Percentiles rank a stretch among this genome's conserved stretches.
Conservation (phyloP, 2,797 vertebrate genomes). For the Sebastes trivittatus region DNA sequence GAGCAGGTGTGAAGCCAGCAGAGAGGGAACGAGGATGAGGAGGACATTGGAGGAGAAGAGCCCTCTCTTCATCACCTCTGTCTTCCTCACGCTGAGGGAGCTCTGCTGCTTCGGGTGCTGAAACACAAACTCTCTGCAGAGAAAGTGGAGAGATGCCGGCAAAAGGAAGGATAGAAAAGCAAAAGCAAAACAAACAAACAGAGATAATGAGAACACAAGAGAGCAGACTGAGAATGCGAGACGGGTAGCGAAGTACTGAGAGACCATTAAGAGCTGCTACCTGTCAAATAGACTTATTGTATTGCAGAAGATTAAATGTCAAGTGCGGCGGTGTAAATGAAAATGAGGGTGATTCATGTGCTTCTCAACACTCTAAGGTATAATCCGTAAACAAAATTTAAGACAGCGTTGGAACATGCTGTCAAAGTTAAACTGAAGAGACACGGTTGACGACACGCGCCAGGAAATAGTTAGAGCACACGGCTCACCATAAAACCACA, state of each 20-base stretch:
- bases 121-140: conserved; percentile 81
- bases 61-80: conserved; percentile 81
- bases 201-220: conserved; percentile 57
- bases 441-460: background rate
- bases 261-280: conserved; percentile 29
- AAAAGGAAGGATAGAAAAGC: background rate
- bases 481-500: background rate
- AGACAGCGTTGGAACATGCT: conserved; percentile 4
- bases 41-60: conserved; percentile 82
- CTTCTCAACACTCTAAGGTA: conserved; percentile 25
- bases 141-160: conserved; percentile 1
- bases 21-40: conserved; percentile 79
- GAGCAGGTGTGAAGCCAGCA: conserved; percentile 83
- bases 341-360: conserved; percentile 36
- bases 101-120: conserved; percentile 79
- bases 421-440: conserved; percentile 16
- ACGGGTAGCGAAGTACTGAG: background rate
- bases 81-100: conserved; percentile 80
- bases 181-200: conserved; percentile 16
- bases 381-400: conserved; percentile 27
- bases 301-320: conserved; percentile 38
- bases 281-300: conserved; percentile 53
- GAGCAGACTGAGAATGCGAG: conserved; percentile 22
- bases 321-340: conserved; percentile 26
- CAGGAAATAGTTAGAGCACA: background rate